phyloP scores from a whole-genome alignment of 2,888 invertebrate species.

The Morinoia aosen region DNA sequence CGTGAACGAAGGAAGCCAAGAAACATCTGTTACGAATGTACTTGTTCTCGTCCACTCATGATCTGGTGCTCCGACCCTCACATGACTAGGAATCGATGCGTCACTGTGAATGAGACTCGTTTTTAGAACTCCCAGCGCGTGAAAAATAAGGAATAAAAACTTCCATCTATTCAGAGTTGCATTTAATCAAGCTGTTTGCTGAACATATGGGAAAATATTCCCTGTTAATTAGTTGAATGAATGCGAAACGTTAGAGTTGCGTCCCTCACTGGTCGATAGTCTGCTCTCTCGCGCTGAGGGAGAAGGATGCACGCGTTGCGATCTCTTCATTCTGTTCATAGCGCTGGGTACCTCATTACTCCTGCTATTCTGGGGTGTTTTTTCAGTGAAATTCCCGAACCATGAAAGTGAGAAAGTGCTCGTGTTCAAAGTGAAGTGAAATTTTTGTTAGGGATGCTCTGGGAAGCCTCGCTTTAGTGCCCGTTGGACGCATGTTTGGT shows the following conservation, averaged over 20 bases:
- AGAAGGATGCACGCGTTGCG: neutral
- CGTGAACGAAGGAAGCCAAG: neutral
- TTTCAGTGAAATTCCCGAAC: neutral
- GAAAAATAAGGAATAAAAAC: neutral
- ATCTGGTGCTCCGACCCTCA: neutral
- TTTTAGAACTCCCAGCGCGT: neutral
- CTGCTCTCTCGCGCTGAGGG: constrained; percentile 8
- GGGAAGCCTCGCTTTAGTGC: neutral
- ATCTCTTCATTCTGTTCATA: neutral
- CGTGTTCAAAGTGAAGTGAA: neutral
- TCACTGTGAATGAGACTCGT: neutral
- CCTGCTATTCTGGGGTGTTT: neutral
- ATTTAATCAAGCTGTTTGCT: neutral
- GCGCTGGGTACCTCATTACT: neutral
- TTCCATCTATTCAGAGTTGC: neutral
- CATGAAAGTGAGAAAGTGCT: neutral
- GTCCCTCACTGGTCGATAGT: constrained; percentile 45
- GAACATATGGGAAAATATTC: neutral
- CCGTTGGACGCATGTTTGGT: neutral
- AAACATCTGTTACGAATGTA: constrained; percentile 7
- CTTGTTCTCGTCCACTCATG: neutral
- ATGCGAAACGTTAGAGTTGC: neutral
- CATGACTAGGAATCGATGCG: neutral
- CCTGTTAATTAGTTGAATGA: neutral
- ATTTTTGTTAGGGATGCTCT: neutral